Evolutionary conservation across 2,888 invertebrate species (phyloP).

Genomic region (Protonemura montana): DNA sequence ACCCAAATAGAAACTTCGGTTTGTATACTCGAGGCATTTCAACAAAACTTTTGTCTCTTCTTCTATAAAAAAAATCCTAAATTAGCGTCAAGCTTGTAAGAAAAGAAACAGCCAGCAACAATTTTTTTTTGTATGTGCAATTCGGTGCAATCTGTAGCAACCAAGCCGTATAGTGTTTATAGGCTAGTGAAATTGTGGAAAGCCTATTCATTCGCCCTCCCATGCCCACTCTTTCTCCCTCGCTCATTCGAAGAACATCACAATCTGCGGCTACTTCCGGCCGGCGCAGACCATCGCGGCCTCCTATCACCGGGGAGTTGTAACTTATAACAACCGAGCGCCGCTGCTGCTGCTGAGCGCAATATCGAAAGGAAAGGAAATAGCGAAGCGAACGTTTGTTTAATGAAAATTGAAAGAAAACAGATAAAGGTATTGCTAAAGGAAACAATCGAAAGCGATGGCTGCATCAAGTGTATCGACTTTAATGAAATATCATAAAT

Average conservation of each 20-base stretch:
- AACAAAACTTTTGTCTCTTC: background rate
- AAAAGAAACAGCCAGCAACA: background rate
- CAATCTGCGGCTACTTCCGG: slow-evolving; percentile 28
- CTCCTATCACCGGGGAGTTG: background rate
- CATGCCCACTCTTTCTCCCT: background rate
- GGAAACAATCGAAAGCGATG: background rate
- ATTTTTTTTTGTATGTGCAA: background rate
- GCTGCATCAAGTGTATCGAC: background rate
- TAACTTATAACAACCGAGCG: slow-evolving; percentile 33
- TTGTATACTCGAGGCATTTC: background rate
- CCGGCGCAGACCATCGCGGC: background rate
- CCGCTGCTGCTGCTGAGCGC: too few species aligned
- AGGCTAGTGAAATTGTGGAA: slow-evolving; percentile 12
- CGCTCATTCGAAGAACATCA: background rate
- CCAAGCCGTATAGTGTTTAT: background rate
- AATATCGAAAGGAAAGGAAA: slow-evolving; percentile 32
- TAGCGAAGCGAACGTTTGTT: background rate
- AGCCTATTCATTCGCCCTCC: slow-evolving; percentile 1
- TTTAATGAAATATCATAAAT: slow-evolving; percentile 12
- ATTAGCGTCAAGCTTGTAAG: background rate
- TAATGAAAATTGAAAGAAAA: slow-evolving; percentile 28
- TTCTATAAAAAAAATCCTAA: background rate
- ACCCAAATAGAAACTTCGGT: background rate
- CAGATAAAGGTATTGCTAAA: slow-evolving; percentile 1
- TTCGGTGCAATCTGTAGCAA: background rate